phyloP scores from a whole-genome alignment of 1,140 invertebrate species.

The Drosophila virilis region DNA sequence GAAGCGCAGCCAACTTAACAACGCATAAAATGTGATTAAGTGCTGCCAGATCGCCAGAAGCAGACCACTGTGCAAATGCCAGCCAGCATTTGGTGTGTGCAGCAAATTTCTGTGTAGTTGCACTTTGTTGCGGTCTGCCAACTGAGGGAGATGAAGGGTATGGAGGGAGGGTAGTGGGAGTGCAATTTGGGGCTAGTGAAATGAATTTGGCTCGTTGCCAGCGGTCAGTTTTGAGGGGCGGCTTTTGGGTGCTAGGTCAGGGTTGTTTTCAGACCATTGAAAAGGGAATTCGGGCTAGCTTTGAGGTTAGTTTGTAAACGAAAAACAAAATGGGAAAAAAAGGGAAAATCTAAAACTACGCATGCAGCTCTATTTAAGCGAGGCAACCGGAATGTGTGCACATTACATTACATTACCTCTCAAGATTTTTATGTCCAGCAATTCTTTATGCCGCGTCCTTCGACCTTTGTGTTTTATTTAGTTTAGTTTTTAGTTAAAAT shows the following conservation, averaged over 20 bases:
- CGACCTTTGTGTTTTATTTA: slow-evolving; percentile 66
- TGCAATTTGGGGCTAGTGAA: slow-evolving; percentile 31
- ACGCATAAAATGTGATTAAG: neutral
- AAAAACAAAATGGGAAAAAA: slow-evolving; percentile 11
- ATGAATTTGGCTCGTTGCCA: slow-evolving; percentile 50
- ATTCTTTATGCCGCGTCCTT: slow-evolving; percentile 84
- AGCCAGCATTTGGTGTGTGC: neutral
- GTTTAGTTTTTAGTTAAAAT: slow-evolving; percentile 65
- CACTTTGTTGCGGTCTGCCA: slow-evolving; percentile 39
- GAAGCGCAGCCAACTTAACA: slow-evolving; percentile 5
- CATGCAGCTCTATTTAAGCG: slow-evolving; percentile 12
- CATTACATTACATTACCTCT: slow-evolving; percentile 83
- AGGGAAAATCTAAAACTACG: neutral
- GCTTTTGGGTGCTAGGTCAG: slow-evolving; percentile 25
- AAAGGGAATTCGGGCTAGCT: neutral
- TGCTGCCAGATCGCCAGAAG: neutral
- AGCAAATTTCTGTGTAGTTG: slow-evolving; percentile 25
- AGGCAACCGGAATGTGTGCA: slow-evolving; percentile 25
- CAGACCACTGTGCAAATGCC: neutral
- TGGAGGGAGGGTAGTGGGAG: neutral
- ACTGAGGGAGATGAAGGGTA: slow-evolving; percentile 1
- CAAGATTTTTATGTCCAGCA: slow-evolving; percentile 84
- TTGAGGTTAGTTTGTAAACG: slow-evolving; percentile 23
- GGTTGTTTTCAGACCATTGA: slow-evolving; percentile 24
- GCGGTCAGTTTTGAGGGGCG: neutral